phyloP scores from a whole-genome alignment of 2,888 invertebrate genomes.

The Callimorpha dominula region DNA sequence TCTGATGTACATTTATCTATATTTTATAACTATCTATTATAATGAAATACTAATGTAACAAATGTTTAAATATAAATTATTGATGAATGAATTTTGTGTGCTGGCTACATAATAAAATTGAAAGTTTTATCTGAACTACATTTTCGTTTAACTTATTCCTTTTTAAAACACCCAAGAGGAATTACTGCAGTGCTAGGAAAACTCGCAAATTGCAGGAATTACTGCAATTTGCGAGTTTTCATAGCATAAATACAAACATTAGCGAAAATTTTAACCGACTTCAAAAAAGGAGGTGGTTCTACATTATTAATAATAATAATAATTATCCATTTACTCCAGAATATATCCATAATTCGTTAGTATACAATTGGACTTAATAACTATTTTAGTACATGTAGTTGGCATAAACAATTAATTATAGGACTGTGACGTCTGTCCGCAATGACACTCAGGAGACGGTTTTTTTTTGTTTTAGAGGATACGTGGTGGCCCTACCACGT shows the following conservation, averaged over 20 bases:
- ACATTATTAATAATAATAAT: no score
- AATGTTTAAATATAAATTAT: slow-evolving; percentile 42
- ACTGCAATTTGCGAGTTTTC: no score
- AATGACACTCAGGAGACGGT: no score
- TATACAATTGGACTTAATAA: no score
- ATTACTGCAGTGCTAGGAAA: background rate
- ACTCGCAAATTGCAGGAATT: no score
- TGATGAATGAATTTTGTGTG: slow-evolving; percentile 57
- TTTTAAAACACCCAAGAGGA: background rate
- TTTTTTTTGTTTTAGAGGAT: no score
- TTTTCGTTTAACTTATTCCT: slow-evolving; percentile 16
- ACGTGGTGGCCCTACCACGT: no score
- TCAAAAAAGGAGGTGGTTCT: background rate
- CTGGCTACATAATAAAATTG: slow-evolving; percentile 58
- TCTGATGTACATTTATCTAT: slow-evolving; percentile 20
- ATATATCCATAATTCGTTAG: no score
- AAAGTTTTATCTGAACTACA: slow-evolving; percentile 39
- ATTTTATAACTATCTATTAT: slow-evolving; percentile 19
- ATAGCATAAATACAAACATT: background rate
- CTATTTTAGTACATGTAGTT: no score
- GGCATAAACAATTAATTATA: no score
- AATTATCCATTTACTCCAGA: no score
- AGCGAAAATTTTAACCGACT: background rate
- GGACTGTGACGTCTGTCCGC: no score
- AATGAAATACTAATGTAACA: slow-evolving; percentile 23